Percentiles rank a stretch among this genome's conserved stretches.
Evolutionary conservation across 2,888 invertebrate genomes (phyloP).

Genomic region (Drosophila monieri): DNA sequence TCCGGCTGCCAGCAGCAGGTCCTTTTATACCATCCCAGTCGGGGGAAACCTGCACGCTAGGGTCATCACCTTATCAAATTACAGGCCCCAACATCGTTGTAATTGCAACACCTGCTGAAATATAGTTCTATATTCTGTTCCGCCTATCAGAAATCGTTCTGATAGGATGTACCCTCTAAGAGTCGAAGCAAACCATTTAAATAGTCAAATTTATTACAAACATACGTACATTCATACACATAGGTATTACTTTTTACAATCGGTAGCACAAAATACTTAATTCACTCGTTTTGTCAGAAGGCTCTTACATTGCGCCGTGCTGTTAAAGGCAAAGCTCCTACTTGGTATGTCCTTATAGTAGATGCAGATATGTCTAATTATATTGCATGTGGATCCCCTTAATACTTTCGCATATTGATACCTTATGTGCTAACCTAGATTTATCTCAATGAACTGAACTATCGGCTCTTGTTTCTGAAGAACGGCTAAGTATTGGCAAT

Average conservation of each 20-base stretch:
- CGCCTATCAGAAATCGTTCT: not conserved
- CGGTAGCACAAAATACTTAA: slow-evolving; percentile 43
- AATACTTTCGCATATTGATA: slow-evolving; percentile 66
- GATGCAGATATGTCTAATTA: slow-evolving; percentile 16
- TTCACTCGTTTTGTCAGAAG: slow-evolving; percentile 33
- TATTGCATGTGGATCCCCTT: slow-evolving; percentile 51
- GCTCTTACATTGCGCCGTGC: slow-evolving; percentile 13
- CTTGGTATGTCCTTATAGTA: slow-evolving; percentile 12
- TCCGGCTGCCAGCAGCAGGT: not conserved
- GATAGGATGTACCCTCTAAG: not conserved
- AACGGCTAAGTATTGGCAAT: slow-evolving; percentile 55
- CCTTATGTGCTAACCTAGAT: slow-evolving; percentile 22
- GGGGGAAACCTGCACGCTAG: slow-evolving; percentile 27
- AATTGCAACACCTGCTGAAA: slow-evolving; percentile 41
- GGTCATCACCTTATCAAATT: slow-evolving; percentile 39
- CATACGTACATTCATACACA: slow-evolving; percentile 29
- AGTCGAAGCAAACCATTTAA: not conserved
- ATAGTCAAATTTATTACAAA: slow-evolving; percentile 32
- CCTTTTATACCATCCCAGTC: slow-evolving; percentile 14
- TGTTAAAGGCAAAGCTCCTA: slow-evolving; percentile 4
- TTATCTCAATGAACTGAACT: slow-evolving; percentile 10
- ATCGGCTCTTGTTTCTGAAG: slow-evolving; percentile 12
- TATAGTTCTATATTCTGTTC: not conserved
- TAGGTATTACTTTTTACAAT: slow-evolving; percentile 30
- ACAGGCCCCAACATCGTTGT: slow-evolving; percentile 2